These are phyloP conservation scores for Calycopis cecrops DNA, from an alignment of 1,140 invertebrate genomes.

Conservation along the genomic window DNA sequence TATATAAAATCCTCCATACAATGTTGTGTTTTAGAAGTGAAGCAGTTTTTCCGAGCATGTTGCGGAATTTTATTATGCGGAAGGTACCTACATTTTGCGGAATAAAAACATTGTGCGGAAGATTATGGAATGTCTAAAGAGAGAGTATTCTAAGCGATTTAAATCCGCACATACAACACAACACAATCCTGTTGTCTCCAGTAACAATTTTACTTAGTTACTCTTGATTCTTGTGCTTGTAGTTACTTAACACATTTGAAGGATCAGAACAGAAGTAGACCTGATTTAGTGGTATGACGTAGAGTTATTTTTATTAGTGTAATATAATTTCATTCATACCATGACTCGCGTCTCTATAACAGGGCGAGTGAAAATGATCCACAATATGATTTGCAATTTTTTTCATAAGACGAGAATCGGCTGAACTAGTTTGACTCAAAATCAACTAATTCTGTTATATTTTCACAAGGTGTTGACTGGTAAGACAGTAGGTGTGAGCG, in stretches of 20 bases:
- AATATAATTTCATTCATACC: constrained; percentile 53
- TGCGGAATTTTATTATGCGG: constrained; percentile 2
- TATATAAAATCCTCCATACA: constrained; percentile 35
- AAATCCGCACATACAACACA: constrained; percentile 26
- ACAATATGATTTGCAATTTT: constrained; percentile 52
- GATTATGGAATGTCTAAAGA: constrained; percentile 38
- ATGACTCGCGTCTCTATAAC: constrained; percentile 52
- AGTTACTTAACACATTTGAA: constrained; percentile 47
- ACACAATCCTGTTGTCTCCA: constrained; percentile 56
- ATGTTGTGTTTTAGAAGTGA: constrained; percentile 20
- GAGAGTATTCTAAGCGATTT: constrained; percentile 54
- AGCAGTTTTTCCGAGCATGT: not conserved
- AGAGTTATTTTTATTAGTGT: constrained; percentile 54
- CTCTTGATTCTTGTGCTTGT: constrained; percentile 56
- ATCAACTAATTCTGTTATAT: constrained; percentile 74
- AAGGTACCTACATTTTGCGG: not conserved
- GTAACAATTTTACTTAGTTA: constrained; percentile 34
- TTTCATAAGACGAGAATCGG: constrained; percentile 52
- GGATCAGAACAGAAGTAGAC: constrained; percentile 45
- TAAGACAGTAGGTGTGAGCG: constrained; percentile 72
- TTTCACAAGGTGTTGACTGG: constrained; percentile 74
- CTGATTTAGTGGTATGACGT: constrained; percentile 58
- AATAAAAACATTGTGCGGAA: constrained; percentile 41
- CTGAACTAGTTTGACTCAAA: constrained; percentile 67
- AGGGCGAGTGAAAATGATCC: constrained; percentile 58